phyloP scores from a whole-genome alignment of 2,797 vertebrate genomes.

The Aldrovandia affinis region DNA sequence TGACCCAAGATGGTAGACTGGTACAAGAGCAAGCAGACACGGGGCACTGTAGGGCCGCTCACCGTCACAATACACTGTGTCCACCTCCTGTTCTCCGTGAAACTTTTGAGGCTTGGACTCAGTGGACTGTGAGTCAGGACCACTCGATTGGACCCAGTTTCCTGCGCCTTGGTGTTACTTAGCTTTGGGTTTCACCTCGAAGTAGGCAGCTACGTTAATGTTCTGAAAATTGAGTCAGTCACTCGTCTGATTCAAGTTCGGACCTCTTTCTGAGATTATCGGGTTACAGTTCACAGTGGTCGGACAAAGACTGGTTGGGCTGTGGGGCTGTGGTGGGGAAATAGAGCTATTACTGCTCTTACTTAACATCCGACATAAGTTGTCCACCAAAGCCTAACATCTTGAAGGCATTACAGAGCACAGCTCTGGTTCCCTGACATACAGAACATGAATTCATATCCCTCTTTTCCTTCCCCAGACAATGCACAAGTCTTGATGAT shows the following conservation, averaged over 20 bases:
- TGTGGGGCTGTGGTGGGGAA: background rate
- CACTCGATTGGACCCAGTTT: background rate
- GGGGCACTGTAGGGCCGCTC: background rate
- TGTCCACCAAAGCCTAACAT: background rate
- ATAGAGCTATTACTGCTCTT: background rate
- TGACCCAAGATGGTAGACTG: background rate
- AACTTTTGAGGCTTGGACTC: background rate
- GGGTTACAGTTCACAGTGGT: constrained; percentile 20
- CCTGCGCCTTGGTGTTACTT: background rate
- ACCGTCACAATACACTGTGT: background rate
- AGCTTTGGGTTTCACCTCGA: no score
- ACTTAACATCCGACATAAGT: background rate
- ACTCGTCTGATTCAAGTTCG: background rate
- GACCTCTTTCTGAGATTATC: background rate
- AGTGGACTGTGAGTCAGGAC: background rate
- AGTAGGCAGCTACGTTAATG: background rate
- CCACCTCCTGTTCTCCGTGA: background rate
- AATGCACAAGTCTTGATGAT: background rate
- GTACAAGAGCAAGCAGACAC: background rate
- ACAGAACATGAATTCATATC: background rate
- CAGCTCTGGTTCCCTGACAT: background rate
- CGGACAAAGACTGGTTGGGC: background rate
- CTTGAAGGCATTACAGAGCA: constrained; percentile 24
- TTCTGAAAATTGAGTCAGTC: background rate
- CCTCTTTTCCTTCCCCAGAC: background rate